Percentiles rank a stretch among this genome's conserved stretches.
These are phyloP conservation scores for Enhydra lutris DNA, from an alignment of 2,113 vertebrate species.

Conservation along the genomic window DNA sequence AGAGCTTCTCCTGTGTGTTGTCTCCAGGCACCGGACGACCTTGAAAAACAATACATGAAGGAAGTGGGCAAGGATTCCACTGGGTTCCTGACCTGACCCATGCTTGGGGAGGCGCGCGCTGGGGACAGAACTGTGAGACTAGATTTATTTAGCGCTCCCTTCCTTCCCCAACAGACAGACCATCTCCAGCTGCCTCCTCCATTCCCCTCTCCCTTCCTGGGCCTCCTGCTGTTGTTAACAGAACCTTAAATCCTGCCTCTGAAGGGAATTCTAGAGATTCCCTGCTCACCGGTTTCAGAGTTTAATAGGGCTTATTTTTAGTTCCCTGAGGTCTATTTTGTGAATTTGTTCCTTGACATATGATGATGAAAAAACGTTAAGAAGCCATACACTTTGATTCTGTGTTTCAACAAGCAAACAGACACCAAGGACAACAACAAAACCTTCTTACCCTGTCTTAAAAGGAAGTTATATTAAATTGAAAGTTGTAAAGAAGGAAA, in stretches of 20 bases:
- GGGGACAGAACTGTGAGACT: neutral
- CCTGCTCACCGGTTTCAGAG: neutral
- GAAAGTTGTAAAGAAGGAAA: slow-evolving; percentile 62
- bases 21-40: slow-evolving; percentile 13
- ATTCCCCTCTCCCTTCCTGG: neutral
- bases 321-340: neutral
- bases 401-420: neutral
- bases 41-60: slow-evolving; percentile 25
- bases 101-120: neutral
- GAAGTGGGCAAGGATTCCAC: neutral
- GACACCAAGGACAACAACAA: neutral
- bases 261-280: neutral
- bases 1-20: neutral
- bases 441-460: neutral
- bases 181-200: neutral
- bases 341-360: neutral
- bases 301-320: slow-evolving; percentile 18
- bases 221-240: neutral
- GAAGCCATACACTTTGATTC: neutral
- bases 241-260: neutral
- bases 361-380: neutral
- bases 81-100: neutral
- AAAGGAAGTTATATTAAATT: slow-evolving; percentile 62
- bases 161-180: neutral
- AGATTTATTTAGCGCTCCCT: neutral